phyloP scores from a whole-genome alignment of 1,140 invertebrate genomes.

The Andricus grossulariae region DNA sequence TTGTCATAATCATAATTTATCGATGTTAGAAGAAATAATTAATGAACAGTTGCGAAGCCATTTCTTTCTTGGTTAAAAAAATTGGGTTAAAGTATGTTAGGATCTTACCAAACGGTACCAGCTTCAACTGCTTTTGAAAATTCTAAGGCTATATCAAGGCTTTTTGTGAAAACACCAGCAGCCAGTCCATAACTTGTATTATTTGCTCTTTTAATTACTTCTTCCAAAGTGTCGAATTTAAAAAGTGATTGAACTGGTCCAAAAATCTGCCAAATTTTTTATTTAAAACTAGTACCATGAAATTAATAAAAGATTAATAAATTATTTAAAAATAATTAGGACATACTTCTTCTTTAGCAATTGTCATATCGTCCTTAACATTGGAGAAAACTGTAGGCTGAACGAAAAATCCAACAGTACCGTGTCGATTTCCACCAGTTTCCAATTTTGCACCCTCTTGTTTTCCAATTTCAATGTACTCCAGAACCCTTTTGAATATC shows the following conservation, averaged over 20 bases:
- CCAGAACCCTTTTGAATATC: slow-evolving; percentile 82
- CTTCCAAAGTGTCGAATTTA: slow-evolving; percentile 89
- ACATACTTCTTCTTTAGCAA: slow-evolving; percentile 85
- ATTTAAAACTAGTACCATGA: background rate
- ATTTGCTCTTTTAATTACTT: slow-evolving; percentile 91
- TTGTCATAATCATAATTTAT: background rate
- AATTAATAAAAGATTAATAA: background rate
- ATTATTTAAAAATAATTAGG: background rate
- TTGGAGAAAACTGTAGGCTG: slow-evolving; percentile 89
- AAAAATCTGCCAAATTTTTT: slow-evolving; percentile 78
- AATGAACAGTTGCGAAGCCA: too few species aligned
- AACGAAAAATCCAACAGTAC: slow-evolving; percentile 84
- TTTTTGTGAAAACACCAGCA: slow-evolving; percentile 89
- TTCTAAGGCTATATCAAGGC: slow-evolving; percentile 86
- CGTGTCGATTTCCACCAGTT: slow-evolving; percentile 80
- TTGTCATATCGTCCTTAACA: slow-evolving; percentile 87
- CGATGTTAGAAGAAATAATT: too few species aligned
- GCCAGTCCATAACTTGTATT: slow-evolving; percentile 91
- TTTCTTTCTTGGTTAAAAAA: background rate
- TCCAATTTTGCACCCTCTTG: slow-evolving; percentile 84
- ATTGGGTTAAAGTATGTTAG: background rate
- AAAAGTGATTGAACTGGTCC: slow-evolving; percentile 84
- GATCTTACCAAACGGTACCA: slow-evolving; percentile 82
- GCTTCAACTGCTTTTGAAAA: slow-evolving; percentile 85
- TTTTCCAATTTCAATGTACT: slow-evolving; percentile 82